These are phyloP conservation scores for Pseudobourletiella spinata DNA, from an alignment of 1,140 invertebrate genomes.

Conservation along the genomic window DNA sequence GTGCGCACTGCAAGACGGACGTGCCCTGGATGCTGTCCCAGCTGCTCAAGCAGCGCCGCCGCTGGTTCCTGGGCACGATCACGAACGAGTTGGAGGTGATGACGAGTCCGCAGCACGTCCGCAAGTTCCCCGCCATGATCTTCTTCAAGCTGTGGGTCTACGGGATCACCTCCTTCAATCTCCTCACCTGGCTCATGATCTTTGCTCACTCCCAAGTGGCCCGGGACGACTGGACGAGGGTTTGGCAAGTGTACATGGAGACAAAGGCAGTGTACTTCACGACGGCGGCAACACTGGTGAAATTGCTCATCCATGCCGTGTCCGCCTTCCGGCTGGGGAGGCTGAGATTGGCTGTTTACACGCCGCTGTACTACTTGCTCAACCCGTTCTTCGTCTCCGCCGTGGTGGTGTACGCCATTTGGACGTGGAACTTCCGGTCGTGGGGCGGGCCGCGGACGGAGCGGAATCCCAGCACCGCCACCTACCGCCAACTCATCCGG, in stretches of 20 bases:
- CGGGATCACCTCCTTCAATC: background rate
- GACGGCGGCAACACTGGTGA: no score
- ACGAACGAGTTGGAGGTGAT: background rate
- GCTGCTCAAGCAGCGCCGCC: background rate
- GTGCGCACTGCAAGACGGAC: background rate
- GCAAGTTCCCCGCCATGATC: conserved; percentile 2
- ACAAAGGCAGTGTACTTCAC: no score
- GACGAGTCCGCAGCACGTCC: background rate
- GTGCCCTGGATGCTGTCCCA: background rate
- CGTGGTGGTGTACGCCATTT: conserved; percentile 10
- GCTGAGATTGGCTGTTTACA: background rate
- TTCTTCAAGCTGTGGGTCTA: conserved; percentile 13
- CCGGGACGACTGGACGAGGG: background rate
- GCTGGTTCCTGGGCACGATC: background rate
- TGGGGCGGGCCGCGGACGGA: conserved; percentile 23
- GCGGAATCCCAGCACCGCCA: no score
- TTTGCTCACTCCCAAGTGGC: no score
- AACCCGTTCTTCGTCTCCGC: background rate
- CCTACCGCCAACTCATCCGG: no score
- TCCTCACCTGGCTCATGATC: no score
- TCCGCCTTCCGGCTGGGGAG: background rate
- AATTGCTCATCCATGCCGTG: background rate
- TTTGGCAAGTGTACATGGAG: no score
- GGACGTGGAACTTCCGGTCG: conserved; percentile 10
- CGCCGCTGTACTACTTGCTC: background rate